phyloP scores from a whole-genome alignment of 2,797 vertebrate species.

The Macropus fuliginosus region DNA sequence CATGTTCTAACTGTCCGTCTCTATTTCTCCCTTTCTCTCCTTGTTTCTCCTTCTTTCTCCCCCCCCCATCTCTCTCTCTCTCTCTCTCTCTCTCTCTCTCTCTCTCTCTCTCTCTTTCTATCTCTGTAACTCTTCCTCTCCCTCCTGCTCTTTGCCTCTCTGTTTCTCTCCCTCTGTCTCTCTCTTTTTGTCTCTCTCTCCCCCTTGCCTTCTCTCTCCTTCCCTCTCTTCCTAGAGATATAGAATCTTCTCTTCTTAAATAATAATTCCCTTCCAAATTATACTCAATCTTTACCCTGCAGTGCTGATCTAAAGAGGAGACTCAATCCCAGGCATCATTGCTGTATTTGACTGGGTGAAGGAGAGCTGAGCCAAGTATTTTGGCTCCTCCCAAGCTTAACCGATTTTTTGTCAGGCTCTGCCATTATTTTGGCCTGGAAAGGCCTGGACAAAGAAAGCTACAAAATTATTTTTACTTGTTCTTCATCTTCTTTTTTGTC shows the following conservation, averaged over 20 bases:
- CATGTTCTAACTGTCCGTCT: not conserved
- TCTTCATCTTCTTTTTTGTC: not conserved
- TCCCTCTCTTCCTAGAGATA: not conserved
- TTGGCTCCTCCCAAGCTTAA: not conserved
- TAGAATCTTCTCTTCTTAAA: not conserved
- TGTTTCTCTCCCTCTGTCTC: too few species aligned
- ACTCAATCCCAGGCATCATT: not conserved
- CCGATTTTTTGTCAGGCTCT: not conserved
- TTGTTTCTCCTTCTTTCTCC: not conserved
- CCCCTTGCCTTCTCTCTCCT: too few species aligned
- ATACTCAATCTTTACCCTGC: not conserved
- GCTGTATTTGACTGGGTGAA: not conserved
- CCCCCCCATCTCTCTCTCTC: not conserved
- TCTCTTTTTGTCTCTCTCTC: too few species aligned
- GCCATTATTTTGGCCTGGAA: not conserved
- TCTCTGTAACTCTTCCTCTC: not conserved
- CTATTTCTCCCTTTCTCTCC: not conserved
- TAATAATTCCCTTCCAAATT: not conserved
- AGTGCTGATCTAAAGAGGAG: not conserved
- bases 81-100: not conserved
- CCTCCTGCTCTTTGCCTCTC: not conserved
- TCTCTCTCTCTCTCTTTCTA: too few species aligned
- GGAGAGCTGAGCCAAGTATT: not conserved
- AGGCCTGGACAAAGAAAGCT: not conserved
- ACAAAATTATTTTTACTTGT: rapidly evolving